Percentiles rank a stretch among this genome's conserved stretches.
phyloP scores from a whole-genome alignment of 2,113 vertebrate species.

The Macquaria ambigua region DNA sequence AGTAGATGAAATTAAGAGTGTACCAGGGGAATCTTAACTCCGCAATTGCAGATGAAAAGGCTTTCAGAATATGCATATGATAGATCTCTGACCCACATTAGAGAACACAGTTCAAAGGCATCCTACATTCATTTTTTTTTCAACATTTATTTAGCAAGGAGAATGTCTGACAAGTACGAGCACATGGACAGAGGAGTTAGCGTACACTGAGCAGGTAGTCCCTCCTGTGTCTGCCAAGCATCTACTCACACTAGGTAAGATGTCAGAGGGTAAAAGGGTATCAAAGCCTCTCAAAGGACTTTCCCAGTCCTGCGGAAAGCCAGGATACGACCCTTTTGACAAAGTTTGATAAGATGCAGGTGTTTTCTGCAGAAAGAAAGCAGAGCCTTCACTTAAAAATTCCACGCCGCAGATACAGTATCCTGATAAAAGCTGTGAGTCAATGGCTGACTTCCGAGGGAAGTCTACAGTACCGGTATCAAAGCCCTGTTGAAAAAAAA shows the following conservation, averaged over 20 bases:
- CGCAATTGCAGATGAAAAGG: slow-evolving; percentile 83
- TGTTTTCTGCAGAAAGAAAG: slow-evolving; percentile 71
- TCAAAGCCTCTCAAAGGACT: slow-evolving; percentile 66
- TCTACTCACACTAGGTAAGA: slow-evolving; percentile 64
- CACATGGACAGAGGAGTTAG: slow-evolving; percentile 42
- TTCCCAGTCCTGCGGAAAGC: slow-evolving; percentile 49
- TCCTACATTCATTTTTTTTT: slow-evolving; percentile 63
- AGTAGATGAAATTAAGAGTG: slow-evolving; percentile 82
- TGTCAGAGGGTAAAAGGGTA: slow-evolving; percentile 59
- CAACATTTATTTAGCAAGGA: slow-evolving; percentile 59
- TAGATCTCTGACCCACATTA: slow-evolving; percentile 85
- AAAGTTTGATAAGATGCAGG: slow-evolving; percentile 78
- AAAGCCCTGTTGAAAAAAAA: slow-evolving; percentile 63
- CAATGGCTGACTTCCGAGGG: slow-evolving; percentile 55
- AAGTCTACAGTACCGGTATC: slow-evolving; percentile 61
- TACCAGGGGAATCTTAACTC: slow-evolving; percentile 81
- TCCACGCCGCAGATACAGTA: slow-evolving; percentile 60
- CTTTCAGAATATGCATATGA: slow-evolving; percentile 79
- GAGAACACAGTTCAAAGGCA: slow-evolving; percentile 81
- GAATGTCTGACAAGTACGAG: slow-evolving; percentile 41
- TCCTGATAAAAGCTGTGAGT: slow-evolving; percentile 69
- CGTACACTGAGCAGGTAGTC: slow-evolving; percentile 55
- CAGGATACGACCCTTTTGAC: slow-evolving; percentile 61
- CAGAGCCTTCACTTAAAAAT: slow-evolving; percentile 66
- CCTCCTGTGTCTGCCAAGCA: slow-evolving; percentile 58